Evolutionary conservation across 1,140 invertebrate genomes (phyloP).

Genomic region (Drosophila hydei): DNA sequence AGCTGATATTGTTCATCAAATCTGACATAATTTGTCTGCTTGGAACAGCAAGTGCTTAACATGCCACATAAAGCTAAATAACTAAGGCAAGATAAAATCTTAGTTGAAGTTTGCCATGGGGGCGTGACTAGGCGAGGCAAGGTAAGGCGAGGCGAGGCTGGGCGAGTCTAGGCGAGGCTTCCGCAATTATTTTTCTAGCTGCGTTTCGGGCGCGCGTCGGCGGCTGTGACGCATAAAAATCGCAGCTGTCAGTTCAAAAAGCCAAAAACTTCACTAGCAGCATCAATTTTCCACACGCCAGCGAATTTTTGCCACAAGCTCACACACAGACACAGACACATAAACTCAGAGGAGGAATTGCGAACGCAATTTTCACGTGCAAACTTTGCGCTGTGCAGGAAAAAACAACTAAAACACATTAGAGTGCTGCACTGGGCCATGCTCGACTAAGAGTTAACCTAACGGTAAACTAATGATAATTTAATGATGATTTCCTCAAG

Average conservation of each 20-base stretch:
- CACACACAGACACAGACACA: constrained; percentile 28
- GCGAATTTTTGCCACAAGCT: constrained; percentile 49
- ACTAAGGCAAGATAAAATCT: constrained; percentile 1
- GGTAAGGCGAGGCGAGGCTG: background rate
- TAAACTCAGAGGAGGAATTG: constrained; percentile 53
- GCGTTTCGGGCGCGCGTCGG: constrained; percentile 13
- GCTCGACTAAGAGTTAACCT: no score
- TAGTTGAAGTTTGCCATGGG: constrained; percentile 31
- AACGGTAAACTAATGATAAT: no score
- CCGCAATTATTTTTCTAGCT: constrained; percentile 75
- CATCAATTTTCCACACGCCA: constrained; percentile 77
- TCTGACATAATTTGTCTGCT: no score
- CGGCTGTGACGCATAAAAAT: constrained; percentile 72
- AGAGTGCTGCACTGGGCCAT: no score
- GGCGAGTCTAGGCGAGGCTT: background rate
- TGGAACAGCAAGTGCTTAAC: constrained; percentile 17
- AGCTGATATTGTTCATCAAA: no score
- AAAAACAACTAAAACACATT: constrained; percentile 27
- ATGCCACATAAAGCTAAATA: constrained; percentile 12
- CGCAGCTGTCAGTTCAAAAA: constrained; percentile 81
- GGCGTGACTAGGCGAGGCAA: background rate
- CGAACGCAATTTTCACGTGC: constrained; percentile 78
- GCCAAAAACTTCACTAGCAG: constrained; percentile 77
- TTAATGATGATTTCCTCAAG: no score
- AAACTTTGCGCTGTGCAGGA: constrained; percentile 54